These are phyloP conservation scores for Gryllus bimaculatus DNA, from an alignment of 1,140 invertebrate genomes.

Conservation along the genomic window DNA sequence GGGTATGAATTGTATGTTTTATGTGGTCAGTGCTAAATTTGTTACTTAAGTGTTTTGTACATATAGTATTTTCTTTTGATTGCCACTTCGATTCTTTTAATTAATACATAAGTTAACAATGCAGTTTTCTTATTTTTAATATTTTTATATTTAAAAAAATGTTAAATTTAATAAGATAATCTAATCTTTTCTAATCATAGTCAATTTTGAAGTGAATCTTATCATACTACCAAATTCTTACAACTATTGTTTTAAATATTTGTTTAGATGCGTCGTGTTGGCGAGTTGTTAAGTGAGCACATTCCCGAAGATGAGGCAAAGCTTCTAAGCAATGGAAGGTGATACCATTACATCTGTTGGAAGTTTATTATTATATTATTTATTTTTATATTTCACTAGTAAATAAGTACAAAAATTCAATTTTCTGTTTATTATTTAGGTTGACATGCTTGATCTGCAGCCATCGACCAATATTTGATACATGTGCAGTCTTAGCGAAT, in stretches of 20 bases:
- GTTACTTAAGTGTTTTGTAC: no score
- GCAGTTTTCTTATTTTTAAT: no score
- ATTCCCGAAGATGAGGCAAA: slow-evolving; percentile 17
- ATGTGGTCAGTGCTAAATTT: no score
- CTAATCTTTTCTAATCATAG: no score
- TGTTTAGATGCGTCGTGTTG: slow-evolving; percentile 12
- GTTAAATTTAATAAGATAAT: no score
- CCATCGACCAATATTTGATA: slow-evolving; percentile 23
- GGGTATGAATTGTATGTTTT: no score
- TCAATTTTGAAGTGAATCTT: no score
- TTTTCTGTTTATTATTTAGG: slow-evolving; percentile 6
- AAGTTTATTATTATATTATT: not conserved
- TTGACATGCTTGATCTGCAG: slow-evolving; percentile 22
- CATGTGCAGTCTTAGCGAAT: slow-evolving; percentile 13
- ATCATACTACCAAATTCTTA: no score
- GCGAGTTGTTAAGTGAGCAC: slow-evolving; percentile 12
- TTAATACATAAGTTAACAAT: no score
- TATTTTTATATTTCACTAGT: not conserved
- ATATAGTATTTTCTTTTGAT: no score
- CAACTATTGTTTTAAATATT: not conserved
- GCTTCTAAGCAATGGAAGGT: slow-evolving; percentile 20
- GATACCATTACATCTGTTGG: not conserved
- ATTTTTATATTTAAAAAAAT: no score
- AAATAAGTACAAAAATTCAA: not conserved
- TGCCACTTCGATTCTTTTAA: no score